These are phyloP conservation scores for Scatophagus argus DNA, from an alignment of 2,113 vertebrate species.

Conservation along the genomic window DNA sequence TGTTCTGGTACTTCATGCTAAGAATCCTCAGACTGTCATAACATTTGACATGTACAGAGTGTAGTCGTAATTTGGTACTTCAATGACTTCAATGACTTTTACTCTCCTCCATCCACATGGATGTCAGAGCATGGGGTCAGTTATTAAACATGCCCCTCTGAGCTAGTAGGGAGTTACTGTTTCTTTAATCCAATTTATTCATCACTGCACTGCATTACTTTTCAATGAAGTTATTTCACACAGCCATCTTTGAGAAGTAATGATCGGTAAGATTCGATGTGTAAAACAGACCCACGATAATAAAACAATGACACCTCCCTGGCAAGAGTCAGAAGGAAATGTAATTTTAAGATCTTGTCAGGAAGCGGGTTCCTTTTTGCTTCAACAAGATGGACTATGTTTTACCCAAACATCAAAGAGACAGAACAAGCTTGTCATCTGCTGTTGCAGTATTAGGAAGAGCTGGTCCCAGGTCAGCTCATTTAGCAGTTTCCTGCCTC, in stretches of 20 bases:
- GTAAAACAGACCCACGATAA: not conserved
- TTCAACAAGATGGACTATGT: not conserved
- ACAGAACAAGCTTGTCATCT: not conserved
- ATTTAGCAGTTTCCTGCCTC: not conserved
- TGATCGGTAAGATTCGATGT: not conserved
- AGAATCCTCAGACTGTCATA: not conserved
- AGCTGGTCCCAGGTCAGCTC: not conserved
- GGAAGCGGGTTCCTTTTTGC: not conserved
- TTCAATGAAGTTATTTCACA: not conserved
- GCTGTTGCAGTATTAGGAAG: not conserved
- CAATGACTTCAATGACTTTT: not conserved
- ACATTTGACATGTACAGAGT: not conserved
- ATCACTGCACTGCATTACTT: not conserved
- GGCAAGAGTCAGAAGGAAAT: not conserved
- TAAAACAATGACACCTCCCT: not conserved
- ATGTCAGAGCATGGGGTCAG: not conserved
- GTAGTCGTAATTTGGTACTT: not conserved
- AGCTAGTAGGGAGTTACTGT: not conserved
- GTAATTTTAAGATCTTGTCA: not conserved
- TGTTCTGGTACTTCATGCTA: not conserved
- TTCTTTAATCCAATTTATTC: slow-evolving; percentile 1
- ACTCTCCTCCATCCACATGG: not conserved
- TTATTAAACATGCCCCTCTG: not conserved
- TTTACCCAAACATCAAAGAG: not conserved
- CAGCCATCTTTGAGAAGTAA: not conserved